A percentile compares a stretch with the other conserved stretches of the same genome.
Conservation (phyloP, 1,140 invertebrate genomes). For the Camponotus vicinus region DNA sequence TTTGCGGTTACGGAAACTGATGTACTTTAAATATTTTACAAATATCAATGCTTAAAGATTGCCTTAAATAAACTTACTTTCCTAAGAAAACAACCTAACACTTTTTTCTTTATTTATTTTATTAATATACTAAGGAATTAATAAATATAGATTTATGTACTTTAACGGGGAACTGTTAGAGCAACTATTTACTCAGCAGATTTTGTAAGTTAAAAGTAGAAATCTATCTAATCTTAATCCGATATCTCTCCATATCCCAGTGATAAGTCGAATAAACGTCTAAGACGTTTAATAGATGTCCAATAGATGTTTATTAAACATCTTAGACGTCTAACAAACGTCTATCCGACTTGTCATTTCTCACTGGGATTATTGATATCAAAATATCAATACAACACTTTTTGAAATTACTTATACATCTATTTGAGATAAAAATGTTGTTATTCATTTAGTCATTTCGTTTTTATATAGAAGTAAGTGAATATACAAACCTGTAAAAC, state of each 20-base stretch:
- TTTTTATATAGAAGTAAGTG: slow-evolving; percentile 11
- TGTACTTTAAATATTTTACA: no score
- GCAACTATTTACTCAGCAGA: slow-evolving; percentile 28
- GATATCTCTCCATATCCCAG: slow-evolving; percentile 49
- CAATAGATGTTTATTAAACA: no score
- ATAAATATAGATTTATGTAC: neutral
- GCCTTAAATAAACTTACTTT: no score
- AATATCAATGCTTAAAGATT: no score
- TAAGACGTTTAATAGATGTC: no score
- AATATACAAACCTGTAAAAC: slow-evolving; percentile 8
- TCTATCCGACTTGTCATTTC: no score
- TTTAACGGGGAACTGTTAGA: neutral
- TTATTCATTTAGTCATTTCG: neutral
- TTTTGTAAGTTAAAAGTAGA: slow-evolving; percentile 49
- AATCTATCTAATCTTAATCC: slow-evolving; percentile 69
- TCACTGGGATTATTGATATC: neutral
- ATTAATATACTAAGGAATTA: neutral
- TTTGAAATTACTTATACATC: neutral
- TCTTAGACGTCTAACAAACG: no score
- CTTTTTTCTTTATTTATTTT: no score
- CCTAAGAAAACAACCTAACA: no score
- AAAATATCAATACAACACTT: slow-evolving; percentile 37
- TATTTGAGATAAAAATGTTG: slow-evolving; percentile 9
- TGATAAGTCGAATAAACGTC: no score
- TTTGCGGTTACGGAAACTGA: no score